A percentile compares a stretch with the other conserved stretches of the same genome.
phyloP scores from a whole-genome alignment of 2,888 invertebrate species.

The Theretra japonica region DNA sequence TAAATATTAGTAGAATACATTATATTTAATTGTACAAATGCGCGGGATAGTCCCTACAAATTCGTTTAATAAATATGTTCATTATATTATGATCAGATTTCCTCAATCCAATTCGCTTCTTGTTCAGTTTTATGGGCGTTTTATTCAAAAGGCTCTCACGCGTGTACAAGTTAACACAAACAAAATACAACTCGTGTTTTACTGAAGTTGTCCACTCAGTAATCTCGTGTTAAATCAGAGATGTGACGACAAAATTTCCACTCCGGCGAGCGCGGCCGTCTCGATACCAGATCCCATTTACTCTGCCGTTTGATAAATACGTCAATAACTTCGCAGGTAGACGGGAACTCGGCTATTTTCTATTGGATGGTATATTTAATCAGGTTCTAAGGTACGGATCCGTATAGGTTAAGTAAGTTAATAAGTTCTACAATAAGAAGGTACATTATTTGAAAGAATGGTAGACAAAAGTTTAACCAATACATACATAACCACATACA shows the following conservation, averaged over 20 bases:
- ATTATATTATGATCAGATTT: too few relatives aligned
- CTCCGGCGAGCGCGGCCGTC: neutral
- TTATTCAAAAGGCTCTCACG: too few relatives aligned
- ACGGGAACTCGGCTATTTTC: neutral
- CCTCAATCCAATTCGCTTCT: too few relatives aligned
- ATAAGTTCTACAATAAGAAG: too few relatives aligned
- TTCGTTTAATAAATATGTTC: too few relatives aligned
- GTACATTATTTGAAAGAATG: too few relatives aligned
- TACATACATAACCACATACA: too few relatives aligned
- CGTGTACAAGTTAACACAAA: neutral
- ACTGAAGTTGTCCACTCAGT: conserved; percentile 10
- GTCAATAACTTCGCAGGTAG: conserved; percentile 9
- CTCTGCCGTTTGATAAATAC: conserved; percentile 15
- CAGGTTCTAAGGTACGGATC: neutral
- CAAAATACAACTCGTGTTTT: neutral
- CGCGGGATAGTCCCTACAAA: too few relatives aligned
- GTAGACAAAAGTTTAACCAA: too few relatives aligned
- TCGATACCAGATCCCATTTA: conserved; percentile 15
- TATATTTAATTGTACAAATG: too few relatives aligned
- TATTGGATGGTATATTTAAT: neutral
- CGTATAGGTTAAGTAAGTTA: neutral
- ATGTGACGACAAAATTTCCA: conserved; percentile 14
- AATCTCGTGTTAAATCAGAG: conserved; percentile 15
- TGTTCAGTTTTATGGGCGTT: too few relatives aligned
- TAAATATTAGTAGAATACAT: too few relatives aligned